A percentile compares a stretch with the other conserved stretches of the same genome.
Evolutionary conservation across 1,140 invertebrate species (phyloP).

Genomic region (Probaryconus sp.): DNA sequence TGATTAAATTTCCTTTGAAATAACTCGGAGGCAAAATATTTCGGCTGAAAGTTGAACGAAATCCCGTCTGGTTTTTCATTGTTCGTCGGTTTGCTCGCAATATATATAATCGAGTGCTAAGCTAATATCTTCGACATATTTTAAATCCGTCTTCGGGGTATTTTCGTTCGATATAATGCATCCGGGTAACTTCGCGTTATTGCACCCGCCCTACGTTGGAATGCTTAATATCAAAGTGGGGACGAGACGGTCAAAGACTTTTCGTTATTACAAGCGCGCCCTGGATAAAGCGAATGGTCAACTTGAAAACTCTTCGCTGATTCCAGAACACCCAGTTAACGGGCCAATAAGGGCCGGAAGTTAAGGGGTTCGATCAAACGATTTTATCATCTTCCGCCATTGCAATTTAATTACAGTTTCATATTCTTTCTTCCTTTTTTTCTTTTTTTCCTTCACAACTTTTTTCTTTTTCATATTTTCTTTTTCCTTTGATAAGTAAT

Average conservation of each 20-base stretch:
- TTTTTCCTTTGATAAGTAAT: too few species aligned
- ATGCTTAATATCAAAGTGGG: slow-evolving; percentile 76
- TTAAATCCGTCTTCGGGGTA: slow-evolving; percentile 65
- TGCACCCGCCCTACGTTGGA: slow-evolving; percentile 69
- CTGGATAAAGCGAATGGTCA: slow-evolving; percentile 68
- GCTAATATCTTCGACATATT: slow-evolving; percentile 72
- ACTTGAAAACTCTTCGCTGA: slow-evolving; percentile 61
- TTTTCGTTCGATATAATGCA: slow-evolving; percentile 72
- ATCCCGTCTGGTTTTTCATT: slow-evolving; percentile 7
- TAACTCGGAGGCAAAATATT: too few species aligned
- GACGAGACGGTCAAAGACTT: slow-evolving; percentile 67
- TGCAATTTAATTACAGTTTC: too few species aligned
- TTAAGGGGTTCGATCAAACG: too few species aligned
- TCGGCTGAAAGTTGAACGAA: too few species aligned
- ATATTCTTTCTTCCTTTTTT: too few species aligned
- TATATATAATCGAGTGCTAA: slow-evolving; percentile 27
- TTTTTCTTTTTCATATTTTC: too few species aligned
- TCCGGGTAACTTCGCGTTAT: slow-evolving; percentile 73
- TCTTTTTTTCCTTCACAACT: too few species aligned
- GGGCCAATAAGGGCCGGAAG: slow-evolving; percentile 34
- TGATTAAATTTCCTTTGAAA: too few species aligned
- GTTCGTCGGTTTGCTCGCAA: slow-evolving; percentile 17
- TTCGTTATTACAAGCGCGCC: slow-evolving; percentile 64
- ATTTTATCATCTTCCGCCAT: too few species aligned
- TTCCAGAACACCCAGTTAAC: slow-evolving; percentile 40